Conservation (phyloP, 2,797 vertebrate species). For the Poeciliopsis infans region DNA sequence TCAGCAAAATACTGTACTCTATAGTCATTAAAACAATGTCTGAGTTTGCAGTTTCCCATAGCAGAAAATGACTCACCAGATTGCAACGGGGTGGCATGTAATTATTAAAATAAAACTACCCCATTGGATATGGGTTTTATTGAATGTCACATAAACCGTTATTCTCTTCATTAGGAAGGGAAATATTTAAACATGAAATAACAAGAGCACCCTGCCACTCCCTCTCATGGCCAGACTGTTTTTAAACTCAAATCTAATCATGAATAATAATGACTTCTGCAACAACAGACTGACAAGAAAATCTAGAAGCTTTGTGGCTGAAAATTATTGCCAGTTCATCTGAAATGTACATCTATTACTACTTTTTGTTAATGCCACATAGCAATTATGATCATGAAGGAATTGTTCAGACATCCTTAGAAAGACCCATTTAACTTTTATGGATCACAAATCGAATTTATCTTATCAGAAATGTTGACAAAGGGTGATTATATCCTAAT, state of each 20-base stretch:
- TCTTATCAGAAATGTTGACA: not conserved
- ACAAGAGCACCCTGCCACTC: not conserved
- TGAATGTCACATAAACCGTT: not conserved
- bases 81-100: not conserved
- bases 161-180: not conserved
- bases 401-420: not conserved
- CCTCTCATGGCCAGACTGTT: not conserved
- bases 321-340: not conserved
- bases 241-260: not conserved
- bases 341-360: not conserved
- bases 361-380: not conserved
- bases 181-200: not conserved
- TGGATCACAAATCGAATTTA: not conserved
- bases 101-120: not conserved
- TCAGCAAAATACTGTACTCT: not conserved
- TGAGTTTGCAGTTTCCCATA: not conserved
- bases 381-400: not conserved
- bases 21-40: not conserved
- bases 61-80: not conserved
- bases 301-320: not conserved
- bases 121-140: not conserved
- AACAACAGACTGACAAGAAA: not conserved
- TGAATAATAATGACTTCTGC: not conserved
- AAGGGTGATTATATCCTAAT: not conserved
- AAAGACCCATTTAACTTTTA: not conserved